Conservation (phyloP, 2,797 vertebrate genomes). For the Esox lucius region DNA sequence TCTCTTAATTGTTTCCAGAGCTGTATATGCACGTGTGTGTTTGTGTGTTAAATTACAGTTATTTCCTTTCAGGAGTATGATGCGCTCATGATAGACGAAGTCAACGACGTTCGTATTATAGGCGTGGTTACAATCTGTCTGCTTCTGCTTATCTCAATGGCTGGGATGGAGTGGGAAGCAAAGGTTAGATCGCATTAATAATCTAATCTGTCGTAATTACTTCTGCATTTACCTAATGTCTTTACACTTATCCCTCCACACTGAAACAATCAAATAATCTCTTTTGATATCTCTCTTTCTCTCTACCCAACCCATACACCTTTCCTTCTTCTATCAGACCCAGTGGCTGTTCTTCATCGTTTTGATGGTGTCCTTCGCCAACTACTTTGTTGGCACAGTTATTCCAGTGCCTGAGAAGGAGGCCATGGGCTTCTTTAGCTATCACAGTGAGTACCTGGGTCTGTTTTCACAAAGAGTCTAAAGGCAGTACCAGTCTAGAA, state of each 20-base stretch:
- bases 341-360: constrained; percentile 75
- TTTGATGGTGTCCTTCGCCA: constrained; percentile 72
- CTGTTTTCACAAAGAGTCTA: background rate
- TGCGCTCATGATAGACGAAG: constrained; percentile 58
- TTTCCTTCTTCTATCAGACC: constrained; percentile 47
- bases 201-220: background rate
- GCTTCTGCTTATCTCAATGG: constrained; percentile 71
- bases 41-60: background rate
- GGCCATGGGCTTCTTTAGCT: constrained; percentile 71
- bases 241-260: background rate
- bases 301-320: background rate
- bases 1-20: too few relatives aligned
- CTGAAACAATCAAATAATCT: background rate
- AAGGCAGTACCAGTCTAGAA: background rate
- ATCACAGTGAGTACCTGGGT: constrained; percentile 58
- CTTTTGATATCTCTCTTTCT: background rate
- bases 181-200: constrained; percentile 57
- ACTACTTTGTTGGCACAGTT: constrained; percentile 72
- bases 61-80: constrained; percentile 58
- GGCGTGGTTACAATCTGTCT: constrained; percentile 67
- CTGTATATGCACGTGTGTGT: too few relatives aligned
- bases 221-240: background rate
- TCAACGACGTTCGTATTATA: constrained; percentile 72
- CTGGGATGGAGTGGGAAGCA: constrained; percentile 78
- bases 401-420: constrained; percentile 64